Base-by-base conservation (phyloP, 2,797 vertebrate species). In the Gobionotothen gibberifrons region DNA sequence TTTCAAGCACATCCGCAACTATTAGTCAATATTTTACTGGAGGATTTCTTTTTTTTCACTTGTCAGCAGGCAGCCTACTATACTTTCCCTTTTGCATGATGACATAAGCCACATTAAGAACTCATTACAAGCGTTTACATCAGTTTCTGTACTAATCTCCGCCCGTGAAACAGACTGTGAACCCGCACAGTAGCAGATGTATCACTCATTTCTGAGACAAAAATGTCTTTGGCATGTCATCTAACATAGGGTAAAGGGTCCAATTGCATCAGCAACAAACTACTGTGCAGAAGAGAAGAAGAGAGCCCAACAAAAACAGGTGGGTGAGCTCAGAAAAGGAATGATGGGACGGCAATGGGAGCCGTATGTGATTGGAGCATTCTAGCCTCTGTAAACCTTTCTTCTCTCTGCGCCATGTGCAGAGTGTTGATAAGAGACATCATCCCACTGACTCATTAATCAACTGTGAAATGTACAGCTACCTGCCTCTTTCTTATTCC, bases 371-470 rank as follows among this genome's bases (percentile, higher is more conserved):
- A 93, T 91, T 92, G 93, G 90, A 90, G 90, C 83, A 54, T 80
- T 60, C 91, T 75, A 83, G 84, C 71, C 74, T 64, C 72, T 21
- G 86, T 83, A 89, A 91, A 90, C 85, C 93, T 92, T 90, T 92
- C 89, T 89, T 90, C 91, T 89, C 82, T 79, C 81, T 54, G 65
- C 29, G 86, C 89, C 91, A 93, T 93, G 92, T 94, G 93, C 88
- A 86, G 83, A 79, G 85, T 84, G 90, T 92, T 92, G 93, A 94
- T 94, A 94, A 94, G 91, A 92, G 84, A 90, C 91, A 92, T 93
- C 92, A 93, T 93, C 89, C 91, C 91, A 92, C 90, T 90, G 92
- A 90, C 90, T 93, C 93, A 93, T 94, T 94, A 94, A 94, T 94
- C 93, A 94, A 91, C 88, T 92, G 93, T 91, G 92, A 93, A 93